Conservation (phyloP, 1,140 invertebrate genomes). For the Meloidogyne exigua region DNA sequence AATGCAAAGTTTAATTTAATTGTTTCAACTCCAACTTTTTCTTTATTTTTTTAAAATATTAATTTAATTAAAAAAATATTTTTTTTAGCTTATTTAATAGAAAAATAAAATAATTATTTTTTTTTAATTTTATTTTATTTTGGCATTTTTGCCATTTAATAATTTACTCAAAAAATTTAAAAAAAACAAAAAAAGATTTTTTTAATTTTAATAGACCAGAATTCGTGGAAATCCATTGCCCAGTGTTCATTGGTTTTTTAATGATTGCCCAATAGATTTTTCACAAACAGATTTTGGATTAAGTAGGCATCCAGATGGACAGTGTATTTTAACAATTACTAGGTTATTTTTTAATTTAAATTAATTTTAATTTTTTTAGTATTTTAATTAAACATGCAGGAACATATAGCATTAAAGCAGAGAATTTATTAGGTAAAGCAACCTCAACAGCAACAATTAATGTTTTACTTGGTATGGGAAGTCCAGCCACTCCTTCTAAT, state of each 20-base stretch:
- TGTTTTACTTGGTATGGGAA: conserved; percentile 65
- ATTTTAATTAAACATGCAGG: conserved; percentile 69
- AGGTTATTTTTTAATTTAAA: not conserved
- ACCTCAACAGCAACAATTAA: conserved; percentile 78
- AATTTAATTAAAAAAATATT: too few species aligned
- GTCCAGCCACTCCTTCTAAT: not conserved
- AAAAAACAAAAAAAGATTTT: too few species aligned
- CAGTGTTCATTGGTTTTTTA: conserved; percentile 66
- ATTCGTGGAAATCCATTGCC: conserved; percentile 66
- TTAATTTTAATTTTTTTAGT: conserved; percentile 15
- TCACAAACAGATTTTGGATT: not conserved
- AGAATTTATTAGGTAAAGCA: conserved; percentile 74
- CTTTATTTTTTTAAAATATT: too few species aligned
- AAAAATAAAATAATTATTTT: too few species aligned
- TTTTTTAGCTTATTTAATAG: too few species aligned
- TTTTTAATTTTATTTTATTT: not conserved
- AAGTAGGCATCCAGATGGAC: not conserved
- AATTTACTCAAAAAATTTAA: too few species aligned
- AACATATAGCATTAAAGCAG: conserved; percentile 76
- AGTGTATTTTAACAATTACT: conserved; percentile 6
- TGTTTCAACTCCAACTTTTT: too few species aligned
- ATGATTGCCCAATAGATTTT: conserved; percentile 57
- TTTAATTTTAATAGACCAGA: conserved; percentile 57
- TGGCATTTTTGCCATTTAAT: too few species aligned
- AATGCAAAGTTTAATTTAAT: too few species aligned